Percentiles rank a stretch among this genome's conserved stretches.
These are phyloP conservation scores for Ciona savignyi DNA, from an alignment of 23 tunicate genomes.

Conservation along the genomic window DNA sequence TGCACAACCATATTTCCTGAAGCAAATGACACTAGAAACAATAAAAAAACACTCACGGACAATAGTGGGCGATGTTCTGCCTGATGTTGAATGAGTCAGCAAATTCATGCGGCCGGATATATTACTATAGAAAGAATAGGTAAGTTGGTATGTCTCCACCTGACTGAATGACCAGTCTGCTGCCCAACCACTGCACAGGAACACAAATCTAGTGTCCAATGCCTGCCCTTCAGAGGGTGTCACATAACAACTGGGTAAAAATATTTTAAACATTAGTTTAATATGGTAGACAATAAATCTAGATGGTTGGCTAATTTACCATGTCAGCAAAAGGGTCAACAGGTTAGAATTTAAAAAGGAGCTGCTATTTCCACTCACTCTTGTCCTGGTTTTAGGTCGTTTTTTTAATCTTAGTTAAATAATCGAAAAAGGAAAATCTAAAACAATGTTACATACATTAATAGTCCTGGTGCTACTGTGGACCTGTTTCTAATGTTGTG, in stretches of 20 bases:
- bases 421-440: not conserved
- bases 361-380: too few relatives aligned
- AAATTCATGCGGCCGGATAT: not conserved
- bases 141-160: not conserved
- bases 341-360: too few relatives aligned
- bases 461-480: too few relatives aligned
- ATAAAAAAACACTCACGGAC: not conserved
- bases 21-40: not conserved
- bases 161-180: not conserved
- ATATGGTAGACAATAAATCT: too few relatives aligned
- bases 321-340: too few relatives aligned
- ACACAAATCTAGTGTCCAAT: constrained; percentile 7
- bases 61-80: not conserved
- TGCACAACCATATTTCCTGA: not conserved
- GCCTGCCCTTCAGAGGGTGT: constrained; percentile 13
- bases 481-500: not conserved
- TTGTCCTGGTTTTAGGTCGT: too few relatives aligned
- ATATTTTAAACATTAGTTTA: not conserved
- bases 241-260: constrained; percentile 20
- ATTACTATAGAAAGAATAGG: not conserved
- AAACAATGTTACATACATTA: not conserved
- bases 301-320: too few relatives aligned
- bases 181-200: constrained; percentile 17
- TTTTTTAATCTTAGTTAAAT: too few relatives aligned
- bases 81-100: not conserved